Conservation (phyloP, 2,797 vertebrate genomes). For the Mormyrops boulengeri region DNA sequence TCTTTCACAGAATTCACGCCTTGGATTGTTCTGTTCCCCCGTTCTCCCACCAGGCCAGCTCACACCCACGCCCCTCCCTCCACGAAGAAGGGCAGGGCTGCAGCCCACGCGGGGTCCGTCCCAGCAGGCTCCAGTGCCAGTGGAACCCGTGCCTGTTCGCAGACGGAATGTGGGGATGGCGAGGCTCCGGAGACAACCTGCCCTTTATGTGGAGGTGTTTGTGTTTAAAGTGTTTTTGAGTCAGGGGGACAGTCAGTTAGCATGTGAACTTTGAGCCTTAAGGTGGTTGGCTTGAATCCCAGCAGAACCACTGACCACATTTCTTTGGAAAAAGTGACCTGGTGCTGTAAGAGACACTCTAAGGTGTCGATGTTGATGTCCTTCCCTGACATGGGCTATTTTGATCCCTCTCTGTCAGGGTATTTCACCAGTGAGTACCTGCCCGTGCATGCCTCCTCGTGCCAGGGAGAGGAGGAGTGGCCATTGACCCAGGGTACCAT, state of each 20-base stretch:
- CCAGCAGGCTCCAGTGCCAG: background rate
- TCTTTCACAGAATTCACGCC: background rate
- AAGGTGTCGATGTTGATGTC: background rate
- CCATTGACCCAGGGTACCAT: background rate
- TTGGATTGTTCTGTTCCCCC: background rate
- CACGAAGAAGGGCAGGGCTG: slow-evolving; percentile 29
- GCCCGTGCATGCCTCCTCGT: slow-evolving; percentile 50
- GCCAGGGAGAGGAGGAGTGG: slow-evolving; percentile 48
- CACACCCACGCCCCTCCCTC: slow-evolving; percentile 9
- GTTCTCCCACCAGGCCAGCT: slow-evolving; percentile 21
- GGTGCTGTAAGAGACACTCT: background rate
- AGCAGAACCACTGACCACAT: background rate
- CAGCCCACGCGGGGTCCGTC: background rate
- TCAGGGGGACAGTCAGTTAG: background rate
- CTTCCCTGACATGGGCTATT: background rate
- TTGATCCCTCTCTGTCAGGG: slow-evolving; percentile 36
- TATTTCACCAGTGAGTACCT: slow-evolving; percentile 49
- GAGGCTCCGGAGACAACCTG: slow-evolving; percentile 33
- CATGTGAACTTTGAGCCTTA: background rate
- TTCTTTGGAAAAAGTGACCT: background rate
- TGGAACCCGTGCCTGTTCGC: background rate
- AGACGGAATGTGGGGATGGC: background rate
- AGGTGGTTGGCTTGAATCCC: background rate
- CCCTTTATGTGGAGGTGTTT: slow-evolving; percentile 42
- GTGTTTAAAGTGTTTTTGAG: background rate